Conservation (phyloP, 2,888 invertebrate genomes). For the Protonemura montana region DNA sequence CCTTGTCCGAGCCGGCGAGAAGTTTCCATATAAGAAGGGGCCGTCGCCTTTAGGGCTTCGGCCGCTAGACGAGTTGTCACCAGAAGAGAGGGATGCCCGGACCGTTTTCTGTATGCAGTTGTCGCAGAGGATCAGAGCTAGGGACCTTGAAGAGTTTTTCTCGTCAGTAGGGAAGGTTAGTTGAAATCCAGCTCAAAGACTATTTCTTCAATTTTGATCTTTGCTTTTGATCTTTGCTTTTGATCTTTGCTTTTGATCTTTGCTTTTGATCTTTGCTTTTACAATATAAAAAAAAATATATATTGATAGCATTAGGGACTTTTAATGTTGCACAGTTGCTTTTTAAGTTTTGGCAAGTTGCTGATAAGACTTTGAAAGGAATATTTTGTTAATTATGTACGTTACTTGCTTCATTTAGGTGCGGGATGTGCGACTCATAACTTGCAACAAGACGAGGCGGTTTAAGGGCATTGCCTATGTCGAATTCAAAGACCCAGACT, state of each 20-base stretch:
- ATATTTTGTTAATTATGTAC: too few species aligned
- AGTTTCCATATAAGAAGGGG: conserved; percentile 58
- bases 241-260: too few species aligned
- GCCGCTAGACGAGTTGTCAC: conserved; percentile 79
- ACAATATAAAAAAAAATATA: too few species aligned
- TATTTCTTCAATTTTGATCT: too few species aligned
- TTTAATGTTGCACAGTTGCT: too few species aligned
- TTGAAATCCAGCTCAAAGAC: neutral
- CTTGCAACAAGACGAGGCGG: conserved; percentile 97
- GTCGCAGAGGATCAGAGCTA: conserved; percentile 89
- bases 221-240: too few species aligned
- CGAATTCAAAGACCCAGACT: conserved; percentile 97
- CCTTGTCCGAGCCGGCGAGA: conserved; percentile 59
- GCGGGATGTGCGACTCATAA: conserved; percentile 96
- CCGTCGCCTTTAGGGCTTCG: conserved; percentile 62
- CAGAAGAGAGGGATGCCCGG: conserved; percentile 97
- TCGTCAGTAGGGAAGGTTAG: conserved; percentile 95
- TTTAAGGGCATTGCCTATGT: conserved; percentile 99
- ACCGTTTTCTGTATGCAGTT: conserved; percentile 99
- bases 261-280: too few species aligned
- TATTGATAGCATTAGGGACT: too few species aligned
- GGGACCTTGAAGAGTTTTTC: conserved; percentile 98
- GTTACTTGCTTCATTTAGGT: conserved; percentile 57
- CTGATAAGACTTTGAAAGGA: too few species aligned
- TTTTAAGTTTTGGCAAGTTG: too few species aligned